Conservation (phyloP, 2,797 vertebrate genomes). For the Rhinatrema bivittatum region DNA sequence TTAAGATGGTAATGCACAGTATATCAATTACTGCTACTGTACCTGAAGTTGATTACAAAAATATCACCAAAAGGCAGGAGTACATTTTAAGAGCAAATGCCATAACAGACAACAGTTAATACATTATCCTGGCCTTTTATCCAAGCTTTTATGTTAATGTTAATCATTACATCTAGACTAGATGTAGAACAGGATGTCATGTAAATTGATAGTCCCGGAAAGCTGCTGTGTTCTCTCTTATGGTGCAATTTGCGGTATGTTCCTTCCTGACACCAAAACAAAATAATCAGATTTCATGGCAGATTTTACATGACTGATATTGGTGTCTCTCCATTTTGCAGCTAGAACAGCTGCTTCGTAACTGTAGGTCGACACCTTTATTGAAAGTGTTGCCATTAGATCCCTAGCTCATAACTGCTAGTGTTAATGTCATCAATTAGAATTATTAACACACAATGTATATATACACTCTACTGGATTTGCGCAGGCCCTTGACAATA, state of each 20-base stretch:
- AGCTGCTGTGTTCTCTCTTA: constrained; percentile 17
- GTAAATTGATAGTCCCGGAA: constrained; percentile 2
- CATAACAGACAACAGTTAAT: not conserved
- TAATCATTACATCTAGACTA: constrained; percentile 9
- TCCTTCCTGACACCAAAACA: constrained; percentile 14
- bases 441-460: constrained; percentile 18
- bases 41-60: too few species aligned
- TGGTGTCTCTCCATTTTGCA: constrained; percentile 20
- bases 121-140: too few species aligned
- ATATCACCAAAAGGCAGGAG: too few species aligned
- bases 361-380: constrained; percentile 18
- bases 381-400: constrained; percentile 17
- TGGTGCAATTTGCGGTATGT: constrained; percentile 8
- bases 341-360: constrained; percentile 9
- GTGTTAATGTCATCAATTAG: constrained; percentile 6
- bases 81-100: constrained; percentile 3
- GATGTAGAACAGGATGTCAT: not conserved
- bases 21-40: too few species aligned
- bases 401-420: constrained; percentile 10
- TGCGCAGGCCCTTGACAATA: too few species aligned
- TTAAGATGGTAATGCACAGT: too few species aligned
- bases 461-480: too few species aligned
- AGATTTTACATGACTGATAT: constrained; percentile 24
- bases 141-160: not conserved
- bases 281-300: constrained; percentile 30